A percentile compares a stretch with the other conserved stretches of the same genome.
Evolutionary conservation across 2,888 invertebrate species (phyloP).

Genomic region (Erebia epiphron): DNA sequence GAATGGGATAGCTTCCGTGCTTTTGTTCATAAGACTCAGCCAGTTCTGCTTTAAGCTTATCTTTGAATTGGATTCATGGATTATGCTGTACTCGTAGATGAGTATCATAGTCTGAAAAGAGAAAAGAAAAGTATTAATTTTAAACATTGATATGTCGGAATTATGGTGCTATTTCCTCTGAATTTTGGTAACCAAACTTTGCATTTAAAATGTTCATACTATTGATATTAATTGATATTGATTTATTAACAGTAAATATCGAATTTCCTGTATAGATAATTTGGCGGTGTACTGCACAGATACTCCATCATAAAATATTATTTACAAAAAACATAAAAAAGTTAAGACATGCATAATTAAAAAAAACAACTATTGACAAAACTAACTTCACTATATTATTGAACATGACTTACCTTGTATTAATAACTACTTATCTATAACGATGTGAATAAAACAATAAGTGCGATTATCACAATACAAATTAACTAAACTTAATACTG

Average conservation of each 20-base stretch:
- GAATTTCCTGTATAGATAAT: too few species aligned
- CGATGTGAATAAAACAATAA: too few species aligned
- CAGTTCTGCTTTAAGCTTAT: slow-evolving; percentile 49
- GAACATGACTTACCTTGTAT: too few species aligned
- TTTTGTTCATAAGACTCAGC: slow-evolving; percentile 59
- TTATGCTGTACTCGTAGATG: slow-evolving; percentile 64
- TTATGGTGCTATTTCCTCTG: background rate
- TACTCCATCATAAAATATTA: background rate
- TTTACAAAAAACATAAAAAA: background rate
- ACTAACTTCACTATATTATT: too few species aligned
- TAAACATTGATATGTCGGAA: background rate
- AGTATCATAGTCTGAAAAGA: slow-evolving; percentile 66
- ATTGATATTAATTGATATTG: too few species aligned
- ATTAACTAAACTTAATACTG: background rate
- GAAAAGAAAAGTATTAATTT: slow-evolving; percentile 11
- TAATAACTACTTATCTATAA: too few species aligned
- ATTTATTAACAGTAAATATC: too few species aligned
- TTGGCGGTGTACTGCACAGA: too few species aligned
- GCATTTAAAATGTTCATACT: too few species aligned
- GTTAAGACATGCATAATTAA: background rate
- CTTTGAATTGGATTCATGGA: slow-evolving; percentile 46
- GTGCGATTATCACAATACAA: background rate
- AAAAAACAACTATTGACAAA: too few species aligned
- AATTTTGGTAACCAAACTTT: background rate
- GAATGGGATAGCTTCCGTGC: slow-evolving; percentile 48